Evolutionary conservation across 2,888 invertebrate species (phyloP), one percentile per base, ranked within the genome.

Genomic region (Cylloceria caligata): DNA sequence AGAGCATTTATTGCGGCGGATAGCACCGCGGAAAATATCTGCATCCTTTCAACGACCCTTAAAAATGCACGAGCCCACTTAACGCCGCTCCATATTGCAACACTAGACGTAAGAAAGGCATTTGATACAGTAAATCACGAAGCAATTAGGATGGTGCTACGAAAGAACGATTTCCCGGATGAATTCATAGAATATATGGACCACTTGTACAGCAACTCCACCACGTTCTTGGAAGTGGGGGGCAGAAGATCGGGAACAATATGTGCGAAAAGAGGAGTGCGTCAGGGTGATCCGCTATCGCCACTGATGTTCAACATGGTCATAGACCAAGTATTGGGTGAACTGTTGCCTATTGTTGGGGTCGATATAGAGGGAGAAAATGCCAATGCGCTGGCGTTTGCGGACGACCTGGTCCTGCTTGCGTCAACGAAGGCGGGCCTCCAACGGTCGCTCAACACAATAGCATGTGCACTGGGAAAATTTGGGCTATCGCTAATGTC

Each of bases 11-110:
- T 80, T 0, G 13, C 45, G 64, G 47, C 87, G 16, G 83, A 88
- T 73, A 90, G 91, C 42, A 87, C 87, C 64, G 88, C 88, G 68
- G 89, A 90, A n/a, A 91, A 90, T 71, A 81, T 88, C 49, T 86
- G 86, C 67, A 81, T 90, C 34, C 86, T 91, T 82, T n/a, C n/a
- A n/a, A 89, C 87, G 21, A 21, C 73, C 1, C 79, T 88, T n/a
- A 82, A 88, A 16, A 79, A 36, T 2, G n/a, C n/a, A n/a, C 9
- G n/a, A 45, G 71, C 0, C 7, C 75, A 9, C 5, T n/a, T 62
- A 2, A 80, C 55, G 2, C 72, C 75, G 11, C 21, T 86, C 0
- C 83, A 73, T 9, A 4, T 87, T 0, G 85, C 86, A 0, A 62
- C 83, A 0, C 47, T 84, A 0, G 81, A 81, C 34, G 77, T 82